Evolutionary conservation across 2,888 invertebrate genomes (phyloP).

Genomic region (Leptura quadrifasciata): DNA sequence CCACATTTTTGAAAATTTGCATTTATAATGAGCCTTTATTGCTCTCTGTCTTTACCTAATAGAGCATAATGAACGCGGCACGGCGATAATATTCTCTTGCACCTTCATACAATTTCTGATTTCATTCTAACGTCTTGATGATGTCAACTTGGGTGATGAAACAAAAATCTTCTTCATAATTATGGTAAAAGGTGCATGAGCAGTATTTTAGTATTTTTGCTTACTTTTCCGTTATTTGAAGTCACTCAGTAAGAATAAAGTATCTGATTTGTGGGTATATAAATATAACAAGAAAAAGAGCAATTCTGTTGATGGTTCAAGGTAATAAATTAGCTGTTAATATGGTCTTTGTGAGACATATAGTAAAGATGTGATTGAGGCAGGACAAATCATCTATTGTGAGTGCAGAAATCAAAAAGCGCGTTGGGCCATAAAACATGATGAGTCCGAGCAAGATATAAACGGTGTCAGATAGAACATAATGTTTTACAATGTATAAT

Average conservation of each 20-base stretch:
- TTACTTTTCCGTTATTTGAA: not conserved
- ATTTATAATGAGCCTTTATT: too few relatives aligned
- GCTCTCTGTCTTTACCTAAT: too few relatives aligned
- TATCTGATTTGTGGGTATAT: constrained; percentile 38
- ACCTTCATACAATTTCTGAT: too few relatives aligned
- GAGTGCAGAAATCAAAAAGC: constrained; percentile 46
- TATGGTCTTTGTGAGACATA: constrained; percentile 39
- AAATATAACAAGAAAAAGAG: constrained; percentile 40
- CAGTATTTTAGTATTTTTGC: too few relatives aligned
- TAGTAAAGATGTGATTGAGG: constrained; percentile 40
- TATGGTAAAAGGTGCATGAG: too few relatives aligned
- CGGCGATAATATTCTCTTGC: too few relatives aligned
- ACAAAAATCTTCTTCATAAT: too few relatives aligned
- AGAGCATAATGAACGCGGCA: too few relatives aligned
- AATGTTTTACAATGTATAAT: constrained; percentile 68
- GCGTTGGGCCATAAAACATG: constrained; percentile 44
- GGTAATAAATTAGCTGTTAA: constrained; percentile 45
- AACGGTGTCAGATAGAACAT: constrained; percentile 62
- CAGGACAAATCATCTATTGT: constrained; percentile 42
- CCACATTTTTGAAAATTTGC: too few relatives aligned
- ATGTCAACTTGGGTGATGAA: too few relatives aligned
- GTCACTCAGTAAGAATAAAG: constrained; percentile 8
- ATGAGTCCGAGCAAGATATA: constrained; percentile 55
- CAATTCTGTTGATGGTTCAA: constrained; percentile 35
- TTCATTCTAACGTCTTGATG: too few relatives aligned